Base-by-base conservation (phyloP, 2,888 invertebrate genomes). In the Ophioninae sp. region DNA sequence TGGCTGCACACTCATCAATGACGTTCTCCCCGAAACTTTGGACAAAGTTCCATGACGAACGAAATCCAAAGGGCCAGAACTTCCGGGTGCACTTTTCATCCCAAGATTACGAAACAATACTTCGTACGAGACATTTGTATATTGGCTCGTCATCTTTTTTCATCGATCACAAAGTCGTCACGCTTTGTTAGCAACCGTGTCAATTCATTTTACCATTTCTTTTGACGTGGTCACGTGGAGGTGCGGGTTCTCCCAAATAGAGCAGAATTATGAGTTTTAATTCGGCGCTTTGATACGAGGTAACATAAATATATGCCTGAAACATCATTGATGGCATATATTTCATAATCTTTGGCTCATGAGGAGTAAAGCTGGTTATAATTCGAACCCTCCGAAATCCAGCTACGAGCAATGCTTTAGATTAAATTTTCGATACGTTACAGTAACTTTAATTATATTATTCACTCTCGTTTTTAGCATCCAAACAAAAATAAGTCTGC, bases 141-240 rank as follows among this genome's bases (percentile, higher is more conserved):
- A 39, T 17, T 17, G 72, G 61, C 39, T 13, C 39, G 61, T 73
- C 72, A 61, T 73, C 2, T 39, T 61, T 41, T 41, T 73, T 7
- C 41, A 73, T 73, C 72, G 41, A 73, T 73, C 72, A 73, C 41
- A 7, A 21, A 41, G 7, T 30, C 39, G 13, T 21, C n/a, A 61
- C 21, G 50, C 50, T 50, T n/a, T 7, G 50, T 2, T n/a, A 23
- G 61, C 37, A 41, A 41, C 20, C 20, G 37, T 41, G 59, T 73
- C n/a, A n/a, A 73, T 73, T 7, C 6, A 61, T n/a, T 61, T 44
- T 7, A 23, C n/a, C 39, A 20, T 61, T 6, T 8, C 41, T 23
- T 20, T 41, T 39, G 17, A 17, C 41, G 30, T 30, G 30, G 3
- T 3, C 30, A 30, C 2, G 30, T 1, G n/a, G 2, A 13, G 50